Percentiles rank a stretch among this genome's conserved stretches.
phyloP scores from a whole-genome alignment of 2,888 invertebrate species.

The Ametastegia equiseti region DNA sequence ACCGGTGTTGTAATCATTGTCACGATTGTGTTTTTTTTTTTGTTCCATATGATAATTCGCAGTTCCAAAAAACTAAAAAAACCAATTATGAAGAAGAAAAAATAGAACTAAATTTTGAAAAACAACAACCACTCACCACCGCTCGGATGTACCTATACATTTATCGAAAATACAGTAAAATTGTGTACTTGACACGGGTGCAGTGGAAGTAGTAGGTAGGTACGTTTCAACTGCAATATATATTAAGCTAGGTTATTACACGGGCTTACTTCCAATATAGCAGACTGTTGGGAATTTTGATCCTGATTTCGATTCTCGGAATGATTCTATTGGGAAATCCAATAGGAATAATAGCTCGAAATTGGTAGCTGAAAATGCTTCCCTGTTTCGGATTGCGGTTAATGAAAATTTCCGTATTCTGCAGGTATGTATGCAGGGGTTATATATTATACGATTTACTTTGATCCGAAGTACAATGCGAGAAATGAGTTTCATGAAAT shows the following conservation, averaged over 20 bases:
- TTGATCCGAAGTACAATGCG: no score
- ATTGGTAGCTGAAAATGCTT: not conserved
- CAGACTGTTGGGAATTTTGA: conserved; percentile 20
- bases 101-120: not conserved
- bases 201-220: no score
- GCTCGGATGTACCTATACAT: not conserved
- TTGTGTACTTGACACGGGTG: not conserved
- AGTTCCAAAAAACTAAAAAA: not conserved
- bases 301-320: conserved; percentile 2
- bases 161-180: not conserved
- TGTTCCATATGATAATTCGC: not conserved
- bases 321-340: conserved; percentile 5
- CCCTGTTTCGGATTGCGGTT: no score
- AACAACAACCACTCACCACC: no score
- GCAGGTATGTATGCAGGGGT: no score
- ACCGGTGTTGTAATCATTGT: not conserved
- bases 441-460: no score
- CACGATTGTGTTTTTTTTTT: not conserved
- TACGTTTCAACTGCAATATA: not conserved
- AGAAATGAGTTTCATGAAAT: no score
- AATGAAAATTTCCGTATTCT: no score
- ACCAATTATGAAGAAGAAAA: not conserved
- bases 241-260: not conserved
- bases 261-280: not conserved
- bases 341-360: not conserved